Evolutionary conservation across 2,113 vertebrate species (phyloP), one percentile per base, ranked within the genome.

Genomic region (Cairina moschata): DNA sequence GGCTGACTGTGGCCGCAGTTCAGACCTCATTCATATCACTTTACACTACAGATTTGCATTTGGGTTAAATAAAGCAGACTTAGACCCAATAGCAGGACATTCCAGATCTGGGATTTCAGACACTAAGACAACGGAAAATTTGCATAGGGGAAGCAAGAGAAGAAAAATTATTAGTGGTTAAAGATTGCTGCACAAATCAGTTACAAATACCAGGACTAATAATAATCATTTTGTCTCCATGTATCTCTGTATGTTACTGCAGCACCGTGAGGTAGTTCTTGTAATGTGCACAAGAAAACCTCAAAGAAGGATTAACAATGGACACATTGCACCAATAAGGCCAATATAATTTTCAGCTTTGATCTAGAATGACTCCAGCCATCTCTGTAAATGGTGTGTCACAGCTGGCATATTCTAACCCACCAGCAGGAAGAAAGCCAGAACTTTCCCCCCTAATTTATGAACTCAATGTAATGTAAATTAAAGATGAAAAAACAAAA

Each of bases 141-240:
- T 77, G 80, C 94, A 42, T 75, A 86, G 80, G 38, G 8, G n/a
- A 75, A 26, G 31, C 67, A 52, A 56, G 9, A 9, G 38, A 83
- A 85, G 75, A 91, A 90, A 94, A 92, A 75, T 67, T 32, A 78
- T 73, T 92, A 91, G 66, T 74, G 76, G 28, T 54, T 88, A 81
- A 77, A 9, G 38, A 42, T 92, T 69, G 59, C 42, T 52, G n/a
- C 38, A 29, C 56, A 84, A 54, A 89, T 93, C 83, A 92, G 81
- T 88, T 73, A 73, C 72, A 78, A 90, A 86, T 36, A 93, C 26
- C 29, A 63, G 32, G 44, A 59, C 46, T 74, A 88, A 90, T 60
- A 95, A 93, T 75, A 78, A 86, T 91, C 68, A 67, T 88, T 91
- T 68, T 83, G 25, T 72, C 52, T 94, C 42, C 32, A 44, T 0